Percentiles rank a stretch among this genome's conserved stretches.
phyloP scores from a whole-genome alignment of 1,140 invertebrate species.

The Drosophila parabipectinata region DNA sequence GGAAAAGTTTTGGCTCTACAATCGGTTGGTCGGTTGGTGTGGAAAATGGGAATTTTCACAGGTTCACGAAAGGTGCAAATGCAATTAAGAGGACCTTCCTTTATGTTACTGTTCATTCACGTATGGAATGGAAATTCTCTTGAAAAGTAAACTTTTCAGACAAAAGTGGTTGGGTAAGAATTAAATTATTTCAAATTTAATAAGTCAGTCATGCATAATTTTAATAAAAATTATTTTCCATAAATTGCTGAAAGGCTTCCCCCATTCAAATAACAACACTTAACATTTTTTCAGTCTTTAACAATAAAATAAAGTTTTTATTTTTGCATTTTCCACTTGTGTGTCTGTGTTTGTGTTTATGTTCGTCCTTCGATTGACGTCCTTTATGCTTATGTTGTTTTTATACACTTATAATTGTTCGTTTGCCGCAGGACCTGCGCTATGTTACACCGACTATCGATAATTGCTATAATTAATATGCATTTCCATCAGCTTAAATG shows the following conservation, averaged over 20 bases:
- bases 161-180: too few species aligned
- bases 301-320: slow-evolving; percentile 80
- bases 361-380: slow-evolving; percentile 16
- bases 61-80: not conserved
- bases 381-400: slow-evolving; percentile 35
- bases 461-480: slow-evolving; percentile 60
- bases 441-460: slow-evolving; percentile 67
- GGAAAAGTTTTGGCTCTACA: slow-evolving; percentile 54
- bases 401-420: slow-evolving; percentile 74
- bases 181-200: not conserved
- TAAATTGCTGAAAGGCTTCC: not conserved
- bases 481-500: slow-evolving; percentile 66
- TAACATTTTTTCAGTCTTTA: slow-evolving; percentile 67
- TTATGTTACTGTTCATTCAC: not conserved
- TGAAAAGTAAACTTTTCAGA: not conserved
- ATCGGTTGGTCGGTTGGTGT: slow-evolving; percentile 2
- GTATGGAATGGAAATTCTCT: not conserved
- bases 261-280: slow-evolving; percentile 18
- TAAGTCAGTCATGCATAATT: not conserved
- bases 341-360: slow-evolving; percentile 19
- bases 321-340: slow-evolving; percentile 62
- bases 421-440: slow-evolving; percentile 36
- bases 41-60: slow-evolving; percentile 1
- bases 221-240: not conserved
- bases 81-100: slow-evolving; percentile 3